These are phyloP conservation scores for Eciton burchellii DNA, from an alignment of 1,140 invertebrate genomes.

Conservation along the genomic window DNA sequence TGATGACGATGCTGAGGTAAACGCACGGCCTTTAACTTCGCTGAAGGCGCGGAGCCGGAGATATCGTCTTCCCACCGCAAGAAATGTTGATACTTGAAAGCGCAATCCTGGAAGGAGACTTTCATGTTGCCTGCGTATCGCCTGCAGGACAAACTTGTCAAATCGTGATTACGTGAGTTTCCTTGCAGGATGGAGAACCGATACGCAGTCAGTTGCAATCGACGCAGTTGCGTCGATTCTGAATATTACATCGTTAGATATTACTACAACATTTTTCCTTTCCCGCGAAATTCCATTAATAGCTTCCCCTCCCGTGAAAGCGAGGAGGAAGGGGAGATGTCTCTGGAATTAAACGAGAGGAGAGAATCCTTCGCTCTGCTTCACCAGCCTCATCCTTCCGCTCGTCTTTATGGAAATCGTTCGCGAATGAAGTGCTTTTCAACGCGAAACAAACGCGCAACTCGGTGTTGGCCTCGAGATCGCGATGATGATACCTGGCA, in stretches of 20 bases:
- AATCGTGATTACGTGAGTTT: not conserved
- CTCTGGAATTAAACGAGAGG: constrained; percentile 19
- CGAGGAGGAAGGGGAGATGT: not conserved
- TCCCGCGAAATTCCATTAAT: not conserved
- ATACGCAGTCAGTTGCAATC: not conserved
- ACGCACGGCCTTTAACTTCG: not conserved
- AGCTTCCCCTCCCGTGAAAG: not conserved
- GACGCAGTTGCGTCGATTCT: not conserved
- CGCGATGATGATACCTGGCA: constrained; percentile 61
- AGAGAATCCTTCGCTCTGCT: constrained; percentile 27
- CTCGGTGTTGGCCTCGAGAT: constrained; percentile 24
- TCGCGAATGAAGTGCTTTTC: constrained; percentile 54
- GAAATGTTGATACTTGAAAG: not conserved
- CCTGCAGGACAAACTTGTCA: too few species aligned
- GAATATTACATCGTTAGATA: constrained; percentile 39
- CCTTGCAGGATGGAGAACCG: not conserved
- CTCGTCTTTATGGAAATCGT: constrained; percentile 60
- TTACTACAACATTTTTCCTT: not conserved
- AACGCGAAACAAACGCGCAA: constrained; percentile 58
- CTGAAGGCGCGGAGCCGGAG: not conserved
- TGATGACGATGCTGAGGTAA: not conserved
- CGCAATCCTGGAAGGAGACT: not conserved
- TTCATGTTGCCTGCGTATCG: not conserved
- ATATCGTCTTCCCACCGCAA: not conserved
- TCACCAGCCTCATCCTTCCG: constrained; percentile 2